Evolutionary conservation across 1,140 invertebrate genomes (phyloP).

Genomic region (Drosophila gunungcola): DNA sequence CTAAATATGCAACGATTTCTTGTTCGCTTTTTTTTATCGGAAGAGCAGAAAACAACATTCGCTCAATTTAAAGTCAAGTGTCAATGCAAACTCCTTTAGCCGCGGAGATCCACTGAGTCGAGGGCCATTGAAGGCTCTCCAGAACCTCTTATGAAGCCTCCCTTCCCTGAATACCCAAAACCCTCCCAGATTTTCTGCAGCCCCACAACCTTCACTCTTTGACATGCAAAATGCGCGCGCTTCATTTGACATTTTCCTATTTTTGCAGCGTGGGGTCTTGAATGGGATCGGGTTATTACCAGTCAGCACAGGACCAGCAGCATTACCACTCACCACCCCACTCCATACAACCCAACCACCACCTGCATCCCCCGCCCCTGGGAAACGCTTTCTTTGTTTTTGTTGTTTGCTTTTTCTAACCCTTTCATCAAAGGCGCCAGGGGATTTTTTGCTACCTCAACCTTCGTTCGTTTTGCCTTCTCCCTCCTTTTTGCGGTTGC

Average conservation of each 20-base stretch:
- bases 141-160: slow-evolving; percentile 47
- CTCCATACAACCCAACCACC: not conserved
- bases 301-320: slow-evolving; percentile 14
- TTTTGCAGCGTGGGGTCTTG: slow-evolving; percentile 25
- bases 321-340: not conserved
- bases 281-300: slow-evolving; percentile 48
- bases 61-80: slow-evolving; percentile 82
- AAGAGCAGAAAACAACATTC: slow-evolving; percentile 38
- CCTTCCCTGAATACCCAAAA: not conserved
- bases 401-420: slow-evolving; percentile 56
- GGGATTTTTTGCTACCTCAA: slow-evolving; percentile 23
- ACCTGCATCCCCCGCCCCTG: not conserved
- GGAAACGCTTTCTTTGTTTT: slow-evolving; percentile 27
- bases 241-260: slow-evolving; percentile 78
- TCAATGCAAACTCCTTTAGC: slow-evolving; percentile 75
- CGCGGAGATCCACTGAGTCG: slow-evolving; percentile 43
- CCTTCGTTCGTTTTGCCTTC: slow-evolving; percentile 6
- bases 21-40: slow-evolving; percentile 3
- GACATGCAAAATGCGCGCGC: slow-evolving; percentile 77
- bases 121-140: slow-evolving; percentile 66
- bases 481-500: slow-evolving; percentile 58
- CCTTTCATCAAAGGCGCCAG: slow-evolving; percentile 71
- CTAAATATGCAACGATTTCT: slow-evolving; percentile 57
- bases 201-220: slow-evolving; percentile 57
- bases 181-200: no score